A percentile compares a stretch with the other conserved stretches of the same genome.
phyloP scores from a whole-genome alignment of 92 coral and sea anemone genomes.

The Actinostola sp. region DNA sequence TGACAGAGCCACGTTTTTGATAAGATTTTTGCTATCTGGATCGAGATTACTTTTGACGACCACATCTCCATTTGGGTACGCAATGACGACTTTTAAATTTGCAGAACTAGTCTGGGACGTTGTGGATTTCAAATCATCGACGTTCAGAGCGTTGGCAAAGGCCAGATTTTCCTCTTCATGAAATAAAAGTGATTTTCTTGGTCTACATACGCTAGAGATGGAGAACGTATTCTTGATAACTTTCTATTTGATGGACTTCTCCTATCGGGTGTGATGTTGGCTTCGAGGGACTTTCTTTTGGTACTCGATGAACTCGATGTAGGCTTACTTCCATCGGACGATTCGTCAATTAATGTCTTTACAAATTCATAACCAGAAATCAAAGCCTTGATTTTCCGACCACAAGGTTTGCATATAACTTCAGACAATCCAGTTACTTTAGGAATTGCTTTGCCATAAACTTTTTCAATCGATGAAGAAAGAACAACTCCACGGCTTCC shows the following conservation, averaged over 20 bases:
- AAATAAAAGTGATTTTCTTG: too few relatives aligned
- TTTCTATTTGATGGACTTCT: slow-evolving; percentile 35
- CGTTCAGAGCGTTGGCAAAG: slow-evolving; percentile 25
- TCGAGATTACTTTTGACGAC: slow-evolving; percentile 20
- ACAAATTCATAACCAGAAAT: not conserved
- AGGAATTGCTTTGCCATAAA: slow-evolving; percentile 6
- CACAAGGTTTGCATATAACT: slow-evolving; percentile 34
- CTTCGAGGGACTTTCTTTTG: too few relatives aligned
- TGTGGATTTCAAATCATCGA: slow-evolving; percentile 21
- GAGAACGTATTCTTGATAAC: slow-evolving; percentile 3
- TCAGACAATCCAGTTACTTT: slow-evolving; percentile 18
- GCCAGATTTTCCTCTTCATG: slow-evolving; percentile 8
- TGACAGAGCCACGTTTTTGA: slow-evolving; percentile 16
- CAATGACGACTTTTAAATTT: slow-evolving; percentile 34
- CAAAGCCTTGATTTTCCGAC: too few relatives aligned
- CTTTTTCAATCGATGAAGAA: not conserved
- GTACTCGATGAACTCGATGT: not conserved
- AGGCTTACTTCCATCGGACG: too few relatives aligned
- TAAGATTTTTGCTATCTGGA: slow-evolving; percentile 8
- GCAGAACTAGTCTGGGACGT: not conserved
- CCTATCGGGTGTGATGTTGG: not conserved
- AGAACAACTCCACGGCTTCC: slow-evolving; percentile 46
- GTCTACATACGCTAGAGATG: not conserved
- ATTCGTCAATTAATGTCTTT: not conserved
- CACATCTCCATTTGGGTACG: slow-evolving; percentile 30